Evolutionary conservation across 2,113 vertebrate species (phyloP).

Genomic region (Gobius niger): DNA sequence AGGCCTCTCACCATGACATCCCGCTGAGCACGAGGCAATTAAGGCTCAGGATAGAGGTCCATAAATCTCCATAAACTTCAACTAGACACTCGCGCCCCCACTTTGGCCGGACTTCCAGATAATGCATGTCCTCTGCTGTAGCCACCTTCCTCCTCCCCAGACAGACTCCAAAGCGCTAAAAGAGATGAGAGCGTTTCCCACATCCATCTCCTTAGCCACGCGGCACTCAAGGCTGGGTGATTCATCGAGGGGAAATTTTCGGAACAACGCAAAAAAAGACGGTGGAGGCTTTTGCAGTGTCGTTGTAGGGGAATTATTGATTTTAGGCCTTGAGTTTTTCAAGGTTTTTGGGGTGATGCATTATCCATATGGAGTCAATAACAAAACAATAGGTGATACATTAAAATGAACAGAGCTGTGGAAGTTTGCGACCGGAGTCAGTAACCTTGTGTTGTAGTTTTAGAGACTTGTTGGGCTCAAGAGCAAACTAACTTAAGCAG

Average conservation of each 20-base stretch:
- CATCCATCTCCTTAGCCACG: conserved; percentile 24
- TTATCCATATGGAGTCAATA: conserved; percentile 4
- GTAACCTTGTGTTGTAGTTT: background rate
- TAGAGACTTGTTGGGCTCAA: background rate
- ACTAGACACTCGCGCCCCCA: conserved; percentile 49
- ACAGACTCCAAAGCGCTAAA: conserved; percentile 33
- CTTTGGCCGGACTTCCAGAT: conserved; percentile 66
- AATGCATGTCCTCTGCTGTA: conserved; percentile 56
- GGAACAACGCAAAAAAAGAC: background rate
- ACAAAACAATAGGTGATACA: too few species aligned
- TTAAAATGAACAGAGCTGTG: background rate
- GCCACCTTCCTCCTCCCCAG: conserved; percentile 22
- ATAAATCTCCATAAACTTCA: conserved; percentile 86
- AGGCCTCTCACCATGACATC: conserved; percentile 67
- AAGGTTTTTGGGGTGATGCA: background rate
- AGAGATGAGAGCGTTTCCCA: conserved; percentile 26
- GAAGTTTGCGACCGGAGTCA: background rate
- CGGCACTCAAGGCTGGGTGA: conserved; percentile 20
- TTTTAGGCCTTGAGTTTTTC: background rate
- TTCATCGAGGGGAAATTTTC: background rate
- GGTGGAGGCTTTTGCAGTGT: background rate
- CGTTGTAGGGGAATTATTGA: background rate
- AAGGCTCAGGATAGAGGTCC: conserved; percentile 66
- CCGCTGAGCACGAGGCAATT: conserved; percentile 78
- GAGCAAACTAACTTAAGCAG: too few species aligned